Base-by-base conservation (phyloP, 2,888 invertebrate species). In the Hydropsyche betteni region DNA sequence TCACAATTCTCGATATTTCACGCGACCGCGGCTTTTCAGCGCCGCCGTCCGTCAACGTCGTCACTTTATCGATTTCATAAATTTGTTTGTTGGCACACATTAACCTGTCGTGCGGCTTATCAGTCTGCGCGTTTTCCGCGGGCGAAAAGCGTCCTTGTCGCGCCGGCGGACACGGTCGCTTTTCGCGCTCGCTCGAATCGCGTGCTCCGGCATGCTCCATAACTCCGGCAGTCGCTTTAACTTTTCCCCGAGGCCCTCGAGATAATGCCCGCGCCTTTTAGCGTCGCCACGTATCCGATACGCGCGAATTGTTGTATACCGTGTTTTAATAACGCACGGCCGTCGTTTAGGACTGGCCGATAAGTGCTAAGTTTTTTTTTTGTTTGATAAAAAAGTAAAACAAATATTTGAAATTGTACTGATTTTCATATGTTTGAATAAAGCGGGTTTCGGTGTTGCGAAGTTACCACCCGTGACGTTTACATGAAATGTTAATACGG, bases 11-110 rank as follows among this genome's bases (percentile, higher is more conserved):
- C 24, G 24, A 24, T 24, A 24, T 24, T 24, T 24, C 24, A 24
- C 55, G 14, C 55, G 55, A 16, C 8, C 14, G 24, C 69, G 50
- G 69, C 14, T 14, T 76, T 68, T 76, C 71, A 74, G 44, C 77
- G 68, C 71, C 38, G 52, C 72, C 69, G 53, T 75, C 72, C 70
- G 75, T 75, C 75, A 77, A 74, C 77, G 75, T 75, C 75, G 70
- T 69, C 58, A 36, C 70, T 68, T 77, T 77, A 77, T 77, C 74
- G 77, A 77, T 77, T 76, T 76, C 74, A 74, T 77, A 77, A 74
- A 77, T 77, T 76, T 68, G 71, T 70, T 74, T 68, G 74, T 76
- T 52, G 58, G 69, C 76, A 74, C 50, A 73, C 69, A 51, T 73
- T 77, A 74, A 53, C 74, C 71, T 33, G 74, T 74, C 76, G 68